Evolutionary conservation across 2,888 invertebrate species (phyloP), one percentile per base, ranked within the genome.

Genomic region (Bedellia somnulentella): DNA sequence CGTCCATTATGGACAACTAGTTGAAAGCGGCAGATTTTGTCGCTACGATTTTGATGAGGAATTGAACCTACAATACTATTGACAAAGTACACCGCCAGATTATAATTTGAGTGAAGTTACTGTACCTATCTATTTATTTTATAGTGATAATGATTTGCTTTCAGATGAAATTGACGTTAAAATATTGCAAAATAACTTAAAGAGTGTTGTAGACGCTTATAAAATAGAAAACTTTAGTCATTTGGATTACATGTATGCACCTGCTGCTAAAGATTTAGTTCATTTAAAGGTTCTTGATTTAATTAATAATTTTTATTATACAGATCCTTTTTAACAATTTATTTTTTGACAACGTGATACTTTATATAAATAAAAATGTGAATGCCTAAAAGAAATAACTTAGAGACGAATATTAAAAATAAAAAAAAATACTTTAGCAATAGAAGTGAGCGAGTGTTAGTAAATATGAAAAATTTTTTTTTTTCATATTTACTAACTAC

Each of bases 231-330:
- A 76, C 24, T 86, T 82, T 37, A 82, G 80, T 45, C 87, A 87
- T 46, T 53, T 85, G 40, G 87, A 87, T 44, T 86, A 80, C 38
- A 44, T 84, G 25, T 86, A 81, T 68, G 85, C 81, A 0, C 58
- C 56, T 6, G 76, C 80, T 37, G 81, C 79, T 0, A 63, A 75
- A 8, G 52, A 49, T 8, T 42, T 76, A 15, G 45, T 86, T 4
- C 85, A 85, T 41, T 39, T 59, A 24, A 46, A 58, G 46, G 63
- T 68, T 39, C 36, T 68, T 1, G 40, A 33, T 4, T 42, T 38
- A n/a, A 57, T 63, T 14, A 27, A 35, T 18, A 35, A 45, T 10
- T 43, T 42, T 32, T 47, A 45, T 18, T 18, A 18, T 18, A 6
- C 18, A 18, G n/a, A n/a, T n/a, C n/a, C n/a, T n/a, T n/a, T n/a